These are phyloP conservation scores for Aleiodes alternator DNA, from an alignment of 2,888 invertebrate genomes.

Conservation along the genomic window DNA sequence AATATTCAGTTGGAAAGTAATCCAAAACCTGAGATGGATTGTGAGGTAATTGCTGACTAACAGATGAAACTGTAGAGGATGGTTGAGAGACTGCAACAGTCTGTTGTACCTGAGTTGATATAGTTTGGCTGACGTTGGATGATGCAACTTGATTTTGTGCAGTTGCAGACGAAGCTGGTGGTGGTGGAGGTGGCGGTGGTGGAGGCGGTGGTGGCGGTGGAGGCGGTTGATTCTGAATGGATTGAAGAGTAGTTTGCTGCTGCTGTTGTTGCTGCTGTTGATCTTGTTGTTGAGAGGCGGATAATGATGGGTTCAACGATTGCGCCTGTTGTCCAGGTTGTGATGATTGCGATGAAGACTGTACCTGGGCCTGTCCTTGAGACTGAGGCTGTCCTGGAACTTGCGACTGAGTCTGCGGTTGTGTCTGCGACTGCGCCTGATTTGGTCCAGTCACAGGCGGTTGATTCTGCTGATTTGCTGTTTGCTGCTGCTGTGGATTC, in stretches of 20 bases:
- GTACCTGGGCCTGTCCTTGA: slow-evolving; percentile 70
- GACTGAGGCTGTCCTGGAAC: slow-evolving; percentile 65
- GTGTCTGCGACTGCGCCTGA: slow-evolving; percentile 59
- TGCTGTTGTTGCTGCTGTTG: slow-evolving; percentile 68
- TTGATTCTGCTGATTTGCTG: slow-evolving; percentile 61
- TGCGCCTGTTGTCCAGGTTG: slow-evolving; percentile 68
- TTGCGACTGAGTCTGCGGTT: slow-evolving; percentile 68
- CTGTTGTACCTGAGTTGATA: slow-evolving; percentile 70
- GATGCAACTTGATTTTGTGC: slow-evolving; percentile 60
- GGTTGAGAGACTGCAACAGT: slow-evolving; percentile 69
- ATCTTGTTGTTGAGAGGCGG: slow-evolving; percentile 38
- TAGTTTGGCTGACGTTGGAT: slow-evolving; percentile 68
- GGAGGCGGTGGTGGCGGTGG: slow-evolving; percentile 49
- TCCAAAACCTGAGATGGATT: slow-evolving; percentile 61
- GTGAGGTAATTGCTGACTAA: slow-evolving; percentile 65
- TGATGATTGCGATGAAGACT: slow-evolving; percentile 63
- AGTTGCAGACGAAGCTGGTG: background rate
- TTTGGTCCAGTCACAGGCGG: slow-evolving; percentile 55
- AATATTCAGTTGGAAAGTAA: slow-evolving; percentile 10
- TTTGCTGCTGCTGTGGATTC: slow-evolving; percentile 64
- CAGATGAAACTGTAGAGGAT: slow-evolving; percentile 63
- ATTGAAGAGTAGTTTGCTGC: slow-evolving; percentile 69
- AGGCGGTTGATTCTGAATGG: slow-evolving; percentile 63
- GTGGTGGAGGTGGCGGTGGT: background rate
- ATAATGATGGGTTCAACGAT: slow-evolving; percentile 57